Base-by-base conservation (phyloP, 2,797 vertebrate genomes). In the Pteropus rufus region DNA sequence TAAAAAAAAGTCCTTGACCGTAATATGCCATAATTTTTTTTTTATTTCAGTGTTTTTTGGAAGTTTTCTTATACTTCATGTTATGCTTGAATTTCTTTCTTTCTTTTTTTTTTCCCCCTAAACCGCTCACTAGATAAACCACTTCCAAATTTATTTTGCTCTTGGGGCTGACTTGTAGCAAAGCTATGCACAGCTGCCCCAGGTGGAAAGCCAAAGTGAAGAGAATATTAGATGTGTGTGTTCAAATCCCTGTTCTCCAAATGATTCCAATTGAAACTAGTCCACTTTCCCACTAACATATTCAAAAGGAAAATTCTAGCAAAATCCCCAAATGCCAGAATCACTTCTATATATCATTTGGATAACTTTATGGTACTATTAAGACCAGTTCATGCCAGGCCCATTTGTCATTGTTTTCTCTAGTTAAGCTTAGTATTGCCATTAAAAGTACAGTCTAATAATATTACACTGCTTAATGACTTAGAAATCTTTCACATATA, bases 1-100 rank as follows among this genome's bases (percentile, higher is more conserved):
- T 70, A 62, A 36, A 73, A 96, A 91, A 94, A 89, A 88, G 36
- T 82, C 79, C 93, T 94, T 94, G 85, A 94, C n/a, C 82, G 46
- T 19, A 86, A 73, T 60, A 54, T 89, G 73, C 64, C 84, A 34
- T 85, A n/a, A 31, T 91, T 89, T 89, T 82, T 82, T 62, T 94
- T 91, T 81, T 65, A 76, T 83, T 93, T 44, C 31, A 79, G n/a
- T 67, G 12, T 39, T 80, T 52, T 75, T 82, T 75, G 56, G 88
- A 96, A 91, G 34, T 77, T 91, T 94, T 54, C 75, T 91, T 83
- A 73, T 26, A 44, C 60, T 92, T 54, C 49, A 60, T 86, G 34
- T 91, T 79, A 36, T 29, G 24, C 81, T 93, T 91, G 46, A 75
- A 18, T 8, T 34, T 21, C 11, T 46, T 46, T 46, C 46, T 46